phyloP scores from a whole-genome alignment of 2,797 vertebrate genomes.

The Melanotaenia parkinsoni region DNA sequence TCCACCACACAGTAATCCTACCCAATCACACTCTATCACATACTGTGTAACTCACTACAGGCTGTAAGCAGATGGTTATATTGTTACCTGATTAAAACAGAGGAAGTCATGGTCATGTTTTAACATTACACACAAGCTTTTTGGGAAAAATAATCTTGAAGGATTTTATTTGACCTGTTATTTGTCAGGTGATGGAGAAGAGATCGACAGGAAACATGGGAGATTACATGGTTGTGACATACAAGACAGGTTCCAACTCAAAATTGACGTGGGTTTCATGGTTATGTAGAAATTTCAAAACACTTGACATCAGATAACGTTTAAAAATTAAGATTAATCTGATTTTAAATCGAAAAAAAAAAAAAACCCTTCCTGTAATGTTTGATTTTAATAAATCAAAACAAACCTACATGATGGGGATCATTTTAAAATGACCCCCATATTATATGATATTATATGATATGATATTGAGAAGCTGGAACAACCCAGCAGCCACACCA shows the following conservation, averaged over 20 bases:
- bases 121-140: neutral
- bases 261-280: neutral
- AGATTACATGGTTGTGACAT: neutral
- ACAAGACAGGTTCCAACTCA: neutral
- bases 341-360: conserved; percentile 4
- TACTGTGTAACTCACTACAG: conserved; percentile 1
- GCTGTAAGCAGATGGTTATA: neutral
- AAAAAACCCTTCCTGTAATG: conserved; percentile 5
- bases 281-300: too few relatives aligned
- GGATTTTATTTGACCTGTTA: neutral
- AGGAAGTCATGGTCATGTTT: neutral
- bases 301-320: neutral
- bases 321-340: neutral
- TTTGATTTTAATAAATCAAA: conserved; percentile 35
- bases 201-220: neutral
- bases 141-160: neutral
- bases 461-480: conserved; percentile 16
- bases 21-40: neutral
- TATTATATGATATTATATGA: too few relatives aligned
- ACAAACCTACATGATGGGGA: conserved; percentile 19
- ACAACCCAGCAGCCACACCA: conserved; percentile 14
- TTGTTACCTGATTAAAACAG: neutral
- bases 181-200: neutral
- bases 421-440: conserved; percentile 2
- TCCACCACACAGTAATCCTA: conserved; percentile 1